A percentile compares a stretch with the other conserved stretches of the same genome.
Conservation (phyloP, 2,797 vertebrate species). For the Sebastes minor region DNA sequence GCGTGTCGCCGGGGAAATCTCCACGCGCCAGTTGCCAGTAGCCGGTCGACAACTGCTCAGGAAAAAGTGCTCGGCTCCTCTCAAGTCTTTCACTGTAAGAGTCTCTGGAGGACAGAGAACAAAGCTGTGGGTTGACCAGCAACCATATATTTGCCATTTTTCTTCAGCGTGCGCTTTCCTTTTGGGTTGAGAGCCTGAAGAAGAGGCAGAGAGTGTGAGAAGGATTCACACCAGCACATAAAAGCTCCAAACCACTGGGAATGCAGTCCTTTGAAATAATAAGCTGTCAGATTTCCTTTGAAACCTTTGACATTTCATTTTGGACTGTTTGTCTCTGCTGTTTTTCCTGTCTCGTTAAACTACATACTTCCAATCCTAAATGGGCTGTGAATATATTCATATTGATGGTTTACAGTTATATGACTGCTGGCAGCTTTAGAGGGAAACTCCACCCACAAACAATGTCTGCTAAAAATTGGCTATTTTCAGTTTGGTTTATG, state of each 20-base stretch:
- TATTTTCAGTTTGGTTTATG: background rate
- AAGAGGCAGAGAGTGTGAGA: conserved; percentile 18
- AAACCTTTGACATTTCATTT: conserved; percentile 62
- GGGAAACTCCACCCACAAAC: background rate
- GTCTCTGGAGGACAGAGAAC: conserved; percentile 45
- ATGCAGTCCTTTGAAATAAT: conserved; percentile 51
- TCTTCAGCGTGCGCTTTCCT: conserved; percentile 14
- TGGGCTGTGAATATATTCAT: conserved; percentile 29
- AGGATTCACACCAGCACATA: conserved; percentile 16
- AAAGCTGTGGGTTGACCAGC: conserved; percentile 56
- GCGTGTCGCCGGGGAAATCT: conserved; percentile 51
- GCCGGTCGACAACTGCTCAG: conserved; percentile 36
- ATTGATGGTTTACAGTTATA: conserved; percentile 32
- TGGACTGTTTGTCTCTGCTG: conserved; percentile 17
- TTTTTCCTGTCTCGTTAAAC: conserved; percentile 28
- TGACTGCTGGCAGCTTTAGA: conserved; percentile 17
- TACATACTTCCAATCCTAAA: conserved; percentile 36
- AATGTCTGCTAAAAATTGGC: background rate
- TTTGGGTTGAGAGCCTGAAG: background rate
- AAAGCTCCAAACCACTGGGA: conserved; percentile 29
- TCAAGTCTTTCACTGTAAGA: conserved; percentile 43
- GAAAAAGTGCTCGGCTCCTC: conserved; percentile 37
- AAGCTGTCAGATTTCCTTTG: conserved; percentile 53
- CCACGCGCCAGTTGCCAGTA: conserved; percentile 38
- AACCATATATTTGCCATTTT: conserved; percentile 40